A percentile compares a stretch with the other conserved stretches of the same genome.
Conservation (phyloP, 64 coral and sea anemone genomes). For the Pocillopora damicornis region DNA sequence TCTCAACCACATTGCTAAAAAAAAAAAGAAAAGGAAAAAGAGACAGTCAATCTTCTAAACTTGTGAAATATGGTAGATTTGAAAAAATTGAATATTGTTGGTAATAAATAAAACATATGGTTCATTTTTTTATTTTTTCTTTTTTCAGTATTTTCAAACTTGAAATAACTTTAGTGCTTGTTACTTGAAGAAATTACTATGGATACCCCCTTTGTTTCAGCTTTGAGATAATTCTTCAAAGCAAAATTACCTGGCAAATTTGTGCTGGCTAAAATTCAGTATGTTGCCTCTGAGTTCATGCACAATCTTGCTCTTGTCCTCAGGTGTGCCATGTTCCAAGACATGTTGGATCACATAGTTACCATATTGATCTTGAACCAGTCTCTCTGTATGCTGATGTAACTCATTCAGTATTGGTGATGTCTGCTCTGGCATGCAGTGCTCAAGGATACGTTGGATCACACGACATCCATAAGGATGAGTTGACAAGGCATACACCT, state of each 20-base stretch:
- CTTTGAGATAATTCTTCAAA: too few relatives aligned
- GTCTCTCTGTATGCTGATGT: conserved; percentile 86
- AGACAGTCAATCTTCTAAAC: not conserved
- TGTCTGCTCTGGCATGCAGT: conserved; percentile 85
- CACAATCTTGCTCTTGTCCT: conserved; percentile 94
- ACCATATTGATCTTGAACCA: conserved; percentile 97
- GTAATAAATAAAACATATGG: too few relatives aligned
- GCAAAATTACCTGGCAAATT: conserved; percentile 87
- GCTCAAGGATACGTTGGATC: conserved; percentile 93
- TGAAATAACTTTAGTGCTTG: too few relatives aligned
- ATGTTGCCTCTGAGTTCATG: conserved; percentile 89
- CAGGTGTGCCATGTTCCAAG: conserved; percentile 86
- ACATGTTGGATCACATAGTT: conserved; percentile 99
- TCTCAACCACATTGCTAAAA: conserved; percentile 95
- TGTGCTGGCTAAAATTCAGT: conserved; percentile 92
- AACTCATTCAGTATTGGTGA: conserved; percentile 80
- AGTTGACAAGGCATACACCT: conserved; percentile 92
- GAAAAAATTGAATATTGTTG: too few relatives aligned
- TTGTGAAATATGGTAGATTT: not conserved
- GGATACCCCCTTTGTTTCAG: too few relatives aligned
- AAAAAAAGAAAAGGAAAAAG: not conserved
- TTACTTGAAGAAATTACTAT: too few relatives aligned
- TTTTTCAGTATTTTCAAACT: too few relatives aligned
- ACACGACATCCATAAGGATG: conserved; percentile 97
- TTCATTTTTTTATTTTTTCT: too few relatives aligned